Evolutionary conservation across 1,140 invertebrate species (phyloP).

Genomic region (Plutomurus gul): DNA sequence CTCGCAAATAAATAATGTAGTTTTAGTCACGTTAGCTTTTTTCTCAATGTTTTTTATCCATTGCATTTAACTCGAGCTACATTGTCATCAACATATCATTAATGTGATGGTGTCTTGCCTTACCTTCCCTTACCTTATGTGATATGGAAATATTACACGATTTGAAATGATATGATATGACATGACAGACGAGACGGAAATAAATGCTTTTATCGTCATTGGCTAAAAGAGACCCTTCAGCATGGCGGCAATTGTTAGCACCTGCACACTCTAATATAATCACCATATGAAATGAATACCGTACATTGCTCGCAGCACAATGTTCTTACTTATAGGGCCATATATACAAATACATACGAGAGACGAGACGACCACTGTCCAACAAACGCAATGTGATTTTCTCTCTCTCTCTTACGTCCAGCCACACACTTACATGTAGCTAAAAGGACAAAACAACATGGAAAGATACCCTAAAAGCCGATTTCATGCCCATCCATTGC

Average conservation of each 20-base stretch:
- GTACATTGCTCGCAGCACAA: no score
- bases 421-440: no score
- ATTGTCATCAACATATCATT: slow-evolving; percentile 1
- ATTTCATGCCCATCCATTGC: no score
- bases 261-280: neutral
- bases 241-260: slow-evolving; percentile 15
- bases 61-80: no score
- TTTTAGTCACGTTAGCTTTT: neutral
- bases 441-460: no score
- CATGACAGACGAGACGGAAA: slow-evolving; percentile 19
- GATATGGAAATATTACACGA: neutral
- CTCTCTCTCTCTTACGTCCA: no score
- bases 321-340: no score
- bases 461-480: no score
- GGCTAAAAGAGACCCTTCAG: neutral
- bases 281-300: neutral
- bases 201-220: slow-evolving; percentile 13
- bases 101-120: neutral
- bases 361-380: no score
- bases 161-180: neutral
- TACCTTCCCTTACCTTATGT: no score
- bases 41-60: neutral
- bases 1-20: neutral
- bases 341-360: no score
- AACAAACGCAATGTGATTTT: no score